Percentiles rank a stretch among this genome's conserved stretches.
These are phyloP conservation scores for Rhinoderma darwinii DNA, from an alignment of 2,113 vertebrate species.

Conservation along the genomic window DNA sequence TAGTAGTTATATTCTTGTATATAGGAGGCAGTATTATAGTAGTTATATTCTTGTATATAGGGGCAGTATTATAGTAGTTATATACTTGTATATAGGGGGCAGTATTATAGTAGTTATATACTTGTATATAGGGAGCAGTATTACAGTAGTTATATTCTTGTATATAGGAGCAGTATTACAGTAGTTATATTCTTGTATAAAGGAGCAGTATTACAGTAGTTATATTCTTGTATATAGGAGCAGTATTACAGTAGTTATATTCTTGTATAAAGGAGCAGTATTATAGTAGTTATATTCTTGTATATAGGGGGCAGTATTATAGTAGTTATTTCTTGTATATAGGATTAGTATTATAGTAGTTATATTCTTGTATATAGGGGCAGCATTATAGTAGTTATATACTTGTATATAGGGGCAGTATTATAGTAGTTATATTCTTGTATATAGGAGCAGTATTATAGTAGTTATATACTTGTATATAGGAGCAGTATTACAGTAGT, in stretches of 20 bases:
- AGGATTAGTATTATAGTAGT: no score
- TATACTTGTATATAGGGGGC: slow-evolving; percentile 1
- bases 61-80: not conserved
- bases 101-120: slow-evolving; percentile 22
- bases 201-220: slow-evolving; percentile 1
- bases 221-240: not conserved
- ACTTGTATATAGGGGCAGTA: no score
- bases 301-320: no score
- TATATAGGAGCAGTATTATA: slow-evolving; percentile 5
- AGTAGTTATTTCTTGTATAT: no score
- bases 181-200: not conserved
- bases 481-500: slow-evolving; percentile 10
- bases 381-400: slow-evolving; percentile 10
- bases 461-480: not conserved
- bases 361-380: no score
- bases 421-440: no score
- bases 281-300: no score
- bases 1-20: slow-evolving; percentile 13
- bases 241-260: no score
- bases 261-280: no score
- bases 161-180: slow-evolving; percentile 15
- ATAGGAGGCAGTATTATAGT: slow-evolving; percentile 18
- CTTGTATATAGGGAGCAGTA: not conserved
- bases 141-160: slow-evolving; percentile 21
- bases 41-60: slow-evolving; percentile 15